These are phyloP conservation scores for Melieria picta DNA, from an alignment of 2,888 invertebrate genomes.

Conservation along the genomic window DNA sequence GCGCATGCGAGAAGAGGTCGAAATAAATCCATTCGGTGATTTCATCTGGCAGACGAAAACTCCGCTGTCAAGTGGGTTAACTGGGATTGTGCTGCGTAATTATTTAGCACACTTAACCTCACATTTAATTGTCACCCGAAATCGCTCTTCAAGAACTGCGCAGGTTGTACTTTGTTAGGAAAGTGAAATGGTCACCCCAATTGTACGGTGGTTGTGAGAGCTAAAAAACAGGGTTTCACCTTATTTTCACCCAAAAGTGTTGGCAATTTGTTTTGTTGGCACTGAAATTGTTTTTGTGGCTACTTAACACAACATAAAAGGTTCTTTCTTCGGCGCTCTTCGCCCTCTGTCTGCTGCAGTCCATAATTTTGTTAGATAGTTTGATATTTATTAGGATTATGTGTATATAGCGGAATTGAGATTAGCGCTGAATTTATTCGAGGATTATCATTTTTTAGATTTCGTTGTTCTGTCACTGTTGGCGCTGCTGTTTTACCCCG, in stretches of 20 bases:
- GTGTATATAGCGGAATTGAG: conserved; percentile 5
- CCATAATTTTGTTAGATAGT: neutral
- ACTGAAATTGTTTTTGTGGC: conserved; percentile 16
- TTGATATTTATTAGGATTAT: conserved; percentile 21
- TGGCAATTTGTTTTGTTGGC: conserved; percentile 23
- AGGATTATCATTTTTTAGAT: too few species aligned
- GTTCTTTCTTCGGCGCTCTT: neutral
- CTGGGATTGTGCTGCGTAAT: too few species aligned
- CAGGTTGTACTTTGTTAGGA: neutral
- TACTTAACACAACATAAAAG: conserved; percentile 21
- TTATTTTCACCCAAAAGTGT: neutral
- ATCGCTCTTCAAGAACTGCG: too few species aligned
- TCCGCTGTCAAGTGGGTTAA: too few species aligned
- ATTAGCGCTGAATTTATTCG: conserved; percentile 7
- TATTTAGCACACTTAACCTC: too few species aligned
- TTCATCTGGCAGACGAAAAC: neutral
- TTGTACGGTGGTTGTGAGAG: neutral
- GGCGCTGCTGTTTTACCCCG: too few species aligned
- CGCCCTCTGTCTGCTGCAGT: neutral
- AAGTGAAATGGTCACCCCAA: conserved; percentile 10
- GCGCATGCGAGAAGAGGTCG: too few species aligned
- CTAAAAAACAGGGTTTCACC: neutral
- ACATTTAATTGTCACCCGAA: too few species aligned
- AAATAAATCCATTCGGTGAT: conserved; percentile 4
- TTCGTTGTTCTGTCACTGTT: too few species aligned